Base-by-base conservation (phyloP, 2,888 invertebrate species). In the Rotaria magnacalcarata region DNA sequence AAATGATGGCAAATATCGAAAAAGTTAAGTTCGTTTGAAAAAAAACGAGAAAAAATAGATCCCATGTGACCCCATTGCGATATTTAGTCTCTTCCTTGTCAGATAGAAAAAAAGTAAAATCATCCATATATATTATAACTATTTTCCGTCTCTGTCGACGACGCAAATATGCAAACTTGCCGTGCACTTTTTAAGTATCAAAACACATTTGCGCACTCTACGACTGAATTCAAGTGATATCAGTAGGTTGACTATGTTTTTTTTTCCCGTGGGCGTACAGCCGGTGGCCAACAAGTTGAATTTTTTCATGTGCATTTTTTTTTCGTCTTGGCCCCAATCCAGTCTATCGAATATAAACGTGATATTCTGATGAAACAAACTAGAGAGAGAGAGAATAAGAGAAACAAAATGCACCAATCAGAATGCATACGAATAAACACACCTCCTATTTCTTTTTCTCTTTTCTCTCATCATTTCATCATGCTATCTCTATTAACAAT, bases 331-430 rank as follows among this genome's bases (percentile, higher is more conserved):
- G 67, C 67, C 34, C 14, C 19, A 34, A 34, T 67, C 67, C 67
- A 67, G 34, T 19, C 34, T 41, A 16, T 41, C 6, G 34, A 50
- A 34, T 34, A 34, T 34, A 34, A 34, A 50, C 50, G 50, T 11
- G 2, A 67, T 27, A 67, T 67, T 34, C 34, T 67, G 67, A 67
- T 41, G 67, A 67, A 67, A 67, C 19, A 34, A 34, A 6, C 16
- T 16, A 19, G 67, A 67, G 67, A 67, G 67, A 67, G 67, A 67
- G 67, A 19, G 67, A 67, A 67, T 67, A 67, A 67, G 67, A 67
- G 67, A 67, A 67, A 27, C 0, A 34, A 27, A 52, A 34, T 67
- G 3, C 67, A 19, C 67, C 67, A 67, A 67, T 67, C 11, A 14
- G 34, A 34, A 67, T 6, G 19, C 5, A 7, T 16, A 67, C 19